phyloP scores from a whole-genome alignment of 2,888 invertebrate genomes.

The Cheiracanthium punctorium region DNA sequence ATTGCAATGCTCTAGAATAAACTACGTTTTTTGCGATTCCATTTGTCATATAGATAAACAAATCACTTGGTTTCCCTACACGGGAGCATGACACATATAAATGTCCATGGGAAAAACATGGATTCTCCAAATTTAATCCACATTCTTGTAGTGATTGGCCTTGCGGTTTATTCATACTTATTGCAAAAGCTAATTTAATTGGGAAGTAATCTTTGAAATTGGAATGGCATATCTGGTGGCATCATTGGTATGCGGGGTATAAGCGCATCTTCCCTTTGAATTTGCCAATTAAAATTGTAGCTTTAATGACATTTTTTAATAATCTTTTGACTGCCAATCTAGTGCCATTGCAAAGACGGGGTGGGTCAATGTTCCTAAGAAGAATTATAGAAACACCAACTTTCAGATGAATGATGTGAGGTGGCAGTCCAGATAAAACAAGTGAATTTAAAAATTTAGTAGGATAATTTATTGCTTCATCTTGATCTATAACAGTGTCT shows the following conservation, averaged over 20 bases:
- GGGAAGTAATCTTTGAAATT: neutral
- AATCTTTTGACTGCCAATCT: neutral
- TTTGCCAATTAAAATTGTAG: neutral
- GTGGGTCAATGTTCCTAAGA: no score
- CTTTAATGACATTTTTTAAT: neutral
- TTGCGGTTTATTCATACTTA: neutral
- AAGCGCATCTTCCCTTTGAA: neutral
- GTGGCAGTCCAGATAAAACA: no score
- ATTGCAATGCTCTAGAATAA: no score
- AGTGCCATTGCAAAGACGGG: neutral
- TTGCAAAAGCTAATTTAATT: neutral
- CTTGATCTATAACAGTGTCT: constrained; percentile 58
- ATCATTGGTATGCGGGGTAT: neutral
- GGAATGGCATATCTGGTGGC: neutral
- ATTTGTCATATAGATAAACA: no score
- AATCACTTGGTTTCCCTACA: neutral
- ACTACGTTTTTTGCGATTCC: no score
- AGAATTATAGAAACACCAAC: no score
- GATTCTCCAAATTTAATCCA: neutral
- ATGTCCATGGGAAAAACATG: constrained; percentile 70
- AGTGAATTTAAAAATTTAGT: no score
- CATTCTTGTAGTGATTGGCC: neutral
- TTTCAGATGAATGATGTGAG: no score
- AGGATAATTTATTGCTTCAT: neutral
- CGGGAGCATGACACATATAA: neutral